These are phyloP conservation scores for Itoplectis maculator DNA, from an alignment of 2,888 invertebrate species.

Conservation along the genomic window DNA sequence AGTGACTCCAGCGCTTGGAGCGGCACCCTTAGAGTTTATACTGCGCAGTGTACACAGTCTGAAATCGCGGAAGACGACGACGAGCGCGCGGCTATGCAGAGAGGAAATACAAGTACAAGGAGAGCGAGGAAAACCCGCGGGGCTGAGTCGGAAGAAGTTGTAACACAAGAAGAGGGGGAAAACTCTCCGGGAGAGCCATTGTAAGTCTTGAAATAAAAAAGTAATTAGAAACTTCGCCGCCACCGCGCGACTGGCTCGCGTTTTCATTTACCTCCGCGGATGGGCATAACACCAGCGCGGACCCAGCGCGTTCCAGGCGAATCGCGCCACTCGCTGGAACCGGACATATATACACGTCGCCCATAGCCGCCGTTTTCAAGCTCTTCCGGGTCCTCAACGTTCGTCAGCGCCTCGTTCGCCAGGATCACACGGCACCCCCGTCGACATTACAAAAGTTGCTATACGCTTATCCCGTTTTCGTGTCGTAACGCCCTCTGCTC, in stretches of 20 bases:
- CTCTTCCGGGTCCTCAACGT: background rate
- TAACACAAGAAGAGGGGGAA: slow-evolving; percentile 60
- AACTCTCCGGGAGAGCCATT: slow-evolving; percentile 63
- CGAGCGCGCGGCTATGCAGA: slow-evolving; percentile 9
- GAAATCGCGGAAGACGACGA: background rate
- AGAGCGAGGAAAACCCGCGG: slow-evolving; percentile 10
- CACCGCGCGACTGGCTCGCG: slow-evolving; percentile 43
- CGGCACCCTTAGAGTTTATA: slow-evolving; percentile 5
- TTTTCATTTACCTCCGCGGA: slow-evolving; percentile 58
- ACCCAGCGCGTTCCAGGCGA: too few species aligned
- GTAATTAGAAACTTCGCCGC: slow-evolving; percentile 70
- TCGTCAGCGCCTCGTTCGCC: slow-evolving; percentile 3
- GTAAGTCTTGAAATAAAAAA: slow-evolving; percentile 70
- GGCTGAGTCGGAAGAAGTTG: slow-evolving; percentile 52
- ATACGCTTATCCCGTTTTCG: slow-evolving; percentile 15
- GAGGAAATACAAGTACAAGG: slow-evolving; percentile 46
- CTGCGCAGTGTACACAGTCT: slow-evolving; percentile 1
- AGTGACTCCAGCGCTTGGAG: background rate
- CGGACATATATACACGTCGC: too few species aligned
- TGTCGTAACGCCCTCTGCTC: slow-evolving; percentile 4
- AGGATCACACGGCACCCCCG: slow-evolving; percentile 3
- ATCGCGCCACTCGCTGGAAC: too few species aligned
- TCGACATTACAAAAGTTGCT: slow-evolving; percentile 20
- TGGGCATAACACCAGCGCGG: slow-evolving; percentile 25
- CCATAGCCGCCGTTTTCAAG: slow-evolving; percentile 13